Base-by-base conservation (phyloP, 2,797 vertebrate species). In the Spea hammondii region DNA sequence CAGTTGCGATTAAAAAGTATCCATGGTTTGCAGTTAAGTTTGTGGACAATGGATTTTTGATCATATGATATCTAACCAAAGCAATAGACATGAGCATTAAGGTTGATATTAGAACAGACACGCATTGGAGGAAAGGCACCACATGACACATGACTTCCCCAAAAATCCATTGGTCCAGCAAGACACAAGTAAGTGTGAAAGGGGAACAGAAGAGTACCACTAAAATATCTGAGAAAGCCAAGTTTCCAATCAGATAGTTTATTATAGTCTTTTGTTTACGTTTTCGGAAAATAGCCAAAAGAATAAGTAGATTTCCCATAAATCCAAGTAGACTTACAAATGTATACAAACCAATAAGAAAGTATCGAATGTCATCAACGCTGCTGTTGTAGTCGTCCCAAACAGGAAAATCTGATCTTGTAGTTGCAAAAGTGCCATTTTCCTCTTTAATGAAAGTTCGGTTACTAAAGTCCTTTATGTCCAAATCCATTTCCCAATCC, bases 131-230 rank as follows among this genome's bases (percentile, higher is more conserved):
- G 80, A 94, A 94, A 54, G 93, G 92, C 85, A 94, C 93, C 9
- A 93, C 4, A 0, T 91, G 92, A 65, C 93, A 94, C 93, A 94
- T 91, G 76, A 89, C 57, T 14, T 88, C 86, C 67, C 93, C 93
- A 79, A 94, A 94, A 79, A 93, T 90, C 93, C 93, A 94, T 1
- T 91, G 92, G 80, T 94, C 93, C 62, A 94, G 85, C 76, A 94
- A 76, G 60, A 93, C 76, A 0, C 92, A 93, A 1, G 90, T 92
- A 80, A 94, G 83, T 0, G 93, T 94, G 79, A 93, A 94, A 17
- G 93, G 93, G 0, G 92, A 93, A 73, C 93, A 94, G 77, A 94
- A 93, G 2, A 94, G 79, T 17, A 94, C 92, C 12, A 94, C 92
- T 76, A 94, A 85, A 79, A 93, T 93, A 82, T 94, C 93, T 8